Base-by-base conservation (phyloP, 2,797 vertebrate genomes). In the Spea hammondii region DNA sequence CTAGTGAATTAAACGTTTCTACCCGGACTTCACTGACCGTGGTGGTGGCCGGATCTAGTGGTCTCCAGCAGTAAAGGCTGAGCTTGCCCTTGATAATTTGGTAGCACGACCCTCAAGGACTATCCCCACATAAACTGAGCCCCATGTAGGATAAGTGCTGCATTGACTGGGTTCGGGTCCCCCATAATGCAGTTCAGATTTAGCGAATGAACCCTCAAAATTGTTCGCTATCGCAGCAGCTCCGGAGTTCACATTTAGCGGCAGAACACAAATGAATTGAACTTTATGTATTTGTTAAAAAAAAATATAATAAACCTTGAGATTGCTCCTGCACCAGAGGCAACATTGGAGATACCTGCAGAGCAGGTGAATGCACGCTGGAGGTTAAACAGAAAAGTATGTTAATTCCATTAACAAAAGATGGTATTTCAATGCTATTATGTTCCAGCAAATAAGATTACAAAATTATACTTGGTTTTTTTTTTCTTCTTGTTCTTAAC, bases 401-500 rank as follows among this genome's bases (percentile, higher is more conserved):
- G 44, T 54, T 59, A 17, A 70, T 68, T 45, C 53, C 70, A 46
- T 48, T 48, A 59, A 65, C 46, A 54, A 8, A 32, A 13, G 53
- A 12, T 67, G n/a, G 72, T 50, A 17, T 44, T 72, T 76, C 62
- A 53, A n/a, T 51, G 59, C 50, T 71, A 62, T 78, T 64, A 50
- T 14, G 55, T 17, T 48, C 11, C 44, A 51, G n/a, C 4, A 44
- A 59, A 59, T 32, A 17, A 53, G 47, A 47, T 62, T 70, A 70
- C 32, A 32, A 32, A 64, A 65, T 17, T 64, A 53, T 70, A 60
- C 17, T 48, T 17, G 17, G 0, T 17, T 17, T 17, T 8, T 32
- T 32, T 32, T 32, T 48, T 48, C 64, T 90, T 90, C 83, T 76
- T 86, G 83, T 89, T 90, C 89, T 87, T 89, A 81, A 86, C 89